Conservation (phyloP, 2,888 invertebrate genomes). For the Sminthurides aquaticus region DNA sequence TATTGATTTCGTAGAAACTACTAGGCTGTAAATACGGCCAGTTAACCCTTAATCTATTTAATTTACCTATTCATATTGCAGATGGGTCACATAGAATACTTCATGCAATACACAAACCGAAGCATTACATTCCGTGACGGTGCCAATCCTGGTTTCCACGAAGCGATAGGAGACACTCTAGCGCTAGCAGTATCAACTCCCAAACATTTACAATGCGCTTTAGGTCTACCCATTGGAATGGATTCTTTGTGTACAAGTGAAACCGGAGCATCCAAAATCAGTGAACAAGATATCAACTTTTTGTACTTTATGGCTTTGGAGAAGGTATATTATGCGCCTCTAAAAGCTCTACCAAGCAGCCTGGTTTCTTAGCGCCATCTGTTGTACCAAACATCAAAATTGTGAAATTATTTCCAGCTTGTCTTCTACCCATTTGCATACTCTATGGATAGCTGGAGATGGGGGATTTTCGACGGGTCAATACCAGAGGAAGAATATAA, state of each 20-base stretch:
- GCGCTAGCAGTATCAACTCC: conserved; percentile 44
- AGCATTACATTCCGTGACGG: conserved; percentile 66
- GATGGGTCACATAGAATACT: conserved; percentile 54
- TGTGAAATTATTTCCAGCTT: conserved; percentile 35
- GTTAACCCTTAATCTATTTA: no score
- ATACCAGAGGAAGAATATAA: conserved; percentile 43
- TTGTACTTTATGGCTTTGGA: conserved; percentile 45
- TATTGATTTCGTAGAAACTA: no score
- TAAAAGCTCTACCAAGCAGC: background rate
- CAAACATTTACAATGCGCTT: conserved; percentile 36
- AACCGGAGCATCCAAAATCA: conserved; percentile 8
- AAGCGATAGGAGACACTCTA: conserved; percentile 46
- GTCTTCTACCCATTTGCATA: conserved; percentile 46
- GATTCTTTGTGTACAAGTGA: conserved; percentile 18
- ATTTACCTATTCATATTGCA: background rate
- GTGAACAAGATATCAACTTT: conserved; percentile 43
- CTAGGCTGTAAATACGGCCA: no score
- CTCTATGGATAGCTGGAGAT: conserved; percentile 46
- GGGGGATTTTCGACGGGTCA: conserved; percentile 44
- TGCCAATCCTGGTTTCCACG: conserved; percentile 63
- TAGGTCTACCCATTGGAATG: conserved; percentile 26
- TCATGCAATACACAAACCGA: conserved; percentile 63
- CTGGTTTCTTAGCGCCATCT: no score
- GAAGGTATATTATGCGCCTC: conserved; percentile 44
- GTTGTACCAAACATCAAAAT: background rate